Conservation (phyloP, 2,888 invertebrate species). For the Metacarcinus magister region DNA sequence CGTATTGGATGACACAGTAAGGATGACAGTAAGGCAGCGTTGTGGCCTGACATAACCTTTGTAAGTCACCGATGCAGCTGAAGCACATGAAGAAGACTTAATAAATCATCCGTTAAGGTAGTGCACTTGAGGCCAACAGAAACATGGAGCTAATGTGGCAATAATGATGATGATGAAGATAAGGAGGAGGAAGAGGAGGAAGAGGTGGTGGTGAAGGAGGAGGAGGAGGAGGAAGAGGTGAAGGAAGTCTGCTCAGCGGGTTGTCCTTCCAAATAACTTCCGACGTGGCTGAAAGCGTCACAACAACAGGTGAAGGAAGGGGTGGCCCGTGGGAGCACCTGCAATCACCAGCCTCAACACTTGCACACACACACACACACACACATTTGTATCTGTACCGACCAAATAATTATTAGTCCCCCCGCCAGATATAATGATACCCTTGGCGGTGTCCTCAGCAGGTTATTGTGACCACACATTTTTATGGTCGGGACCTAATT, state of each 20-base stretch:
- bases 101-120: not conserved
- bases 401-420: not conserved
- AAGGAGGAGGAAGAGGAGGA: not conserved
- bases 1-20: no score
- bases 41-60: not conserved
- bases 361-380: constrained; percentile 26
- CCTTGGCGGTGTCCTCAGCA: constrained; percentile 10
- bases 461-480: not conserved
- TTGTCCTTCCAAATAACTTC: constrained; percentile 21
- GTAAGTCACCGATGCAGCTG: not conserved
- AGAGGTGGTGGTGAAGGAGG: not conserved
- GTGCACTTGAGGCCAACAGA: not conserved
- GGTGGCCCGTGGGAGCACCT: not conserved
- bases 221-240: not conserved
- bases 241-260: constrained; percentile 5
- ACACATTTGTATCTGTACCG: not conserved
- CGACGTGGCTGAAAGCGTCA: constrained; percentile 29
- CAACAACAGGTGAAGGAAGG: not conserved
- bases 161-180: not conserved
- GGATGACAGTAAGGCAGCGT: not conserved
- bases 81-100: not conserved
- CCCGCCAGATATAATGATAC: not conserved
- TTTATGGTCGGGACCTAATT: not conserved
- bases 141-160: not conserved
- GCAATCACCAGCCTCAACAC: not conserved